phyloP scores from a whole-genome alignment of 2,888 invertebrate genomes.

The Heteromyza rotundicornis region DNA sequence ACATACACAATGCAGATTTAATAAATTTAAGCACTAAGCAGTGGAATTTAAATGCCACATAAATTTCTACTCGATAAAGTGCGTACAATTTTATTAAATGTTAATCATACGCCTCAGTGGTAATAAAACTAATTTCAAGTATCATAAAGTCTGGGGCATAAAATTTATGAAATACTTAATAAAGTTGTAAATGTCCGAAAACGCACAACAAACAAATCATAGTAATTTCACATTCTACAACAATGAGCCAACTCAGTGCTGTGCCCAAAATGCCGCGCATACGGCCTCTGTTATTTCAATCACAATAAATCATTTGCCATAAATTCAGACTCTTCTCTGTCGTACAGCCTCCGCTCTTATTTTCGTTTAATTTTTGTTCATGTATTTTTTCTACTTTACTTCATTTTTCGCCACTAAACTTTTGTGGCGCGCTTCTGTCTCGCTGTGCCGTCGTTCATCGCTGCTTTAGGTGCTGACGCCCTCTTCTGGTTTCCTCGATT shows the following conservation, averaged over 20 bases:
- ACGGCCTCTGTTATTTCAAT: slow-evolving; percentile 52
- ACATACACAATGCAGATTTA: no score
- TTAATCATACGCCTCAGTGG: slow-evolving; percentile 53
- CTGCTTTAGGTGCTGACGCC: slow-evolving; percentile 78
- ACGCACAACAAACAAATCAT: neutral
- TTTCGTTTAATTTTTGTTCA: neutral
- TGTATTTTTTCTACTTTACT: neutral
- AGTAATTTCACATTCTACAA: neutral
- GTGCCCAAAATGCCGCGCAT: neutral
- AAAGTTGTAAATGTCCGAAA: slow-evolving; percentile 4
- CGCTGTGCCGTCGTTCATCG: slow-evolving; percentile 12
- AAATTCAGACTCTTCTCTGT: neutral
- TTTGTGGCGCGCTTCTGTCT: slow-evolving; percentile 19
- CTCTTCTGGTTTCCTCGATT: slow-evolving; percentile 87
- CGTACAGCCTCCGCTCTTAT: neutral
- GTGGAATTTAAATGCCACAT: neutral
- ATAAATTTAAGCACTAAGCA: no score
- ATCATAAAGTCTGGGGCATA: slow-evolving; percentile 15
- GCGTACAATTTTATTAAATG: slow-evolving; percentile 50
- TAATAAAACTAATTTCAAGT: slow-evolving; percentile 37
- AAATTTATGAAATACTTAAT: slow-evolving; percentile 5
- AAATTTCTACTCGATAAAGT: neutral
- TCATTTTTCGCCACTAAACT: slow-evolving; percentile 8
- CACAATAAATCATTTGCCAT: slow-evolving; percentile 47
- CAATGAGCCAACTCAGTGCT: no score